phyloP scores from a whole-genome alignment of 2,797 vertebrate genomes.

The Xiphorhynchus erythropygius region DNA sequence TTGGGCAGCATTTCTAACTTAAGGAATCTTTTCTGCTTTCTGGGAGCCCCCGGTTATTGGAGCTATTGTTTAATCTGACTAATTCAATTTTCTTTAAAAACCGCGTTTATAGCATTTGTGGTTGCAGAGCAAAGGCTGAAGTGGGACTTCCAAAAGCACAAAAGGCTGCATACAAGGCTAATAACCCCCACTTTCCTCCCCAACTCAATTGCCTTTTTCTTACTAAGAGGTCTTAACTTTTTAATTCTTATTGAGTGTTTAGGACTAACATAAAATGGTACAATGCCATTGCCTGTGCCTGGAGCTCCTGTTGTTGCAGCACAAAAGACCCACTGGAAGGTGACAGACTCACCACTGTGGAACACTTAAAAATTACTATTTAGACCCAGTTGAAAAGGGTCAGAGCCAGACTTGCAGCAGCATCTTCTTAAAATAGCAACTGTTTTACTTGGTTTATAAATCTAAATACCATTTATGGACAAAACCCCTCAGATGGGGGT shows the following conservation, averaged over 20 bases:
- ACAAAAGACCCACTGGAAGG: neutral
- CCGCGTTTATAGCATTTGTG: neutral
- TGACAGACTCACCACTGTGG: neutral
- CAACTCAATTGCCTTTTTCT: neutral
- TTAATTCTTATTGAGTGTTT: neutral
- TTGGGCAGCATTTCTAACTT: neutral
- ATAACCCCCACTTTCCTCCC: neutral
- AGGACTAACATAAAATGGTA: neutral
- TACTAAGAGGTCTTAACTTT: neutral
- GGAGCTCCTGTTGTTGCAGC: neutral
- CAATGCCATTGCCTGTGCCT: neutral
- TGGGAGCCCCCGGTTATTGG: neutral
- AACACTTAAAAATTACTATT: constrained; percentile 5
- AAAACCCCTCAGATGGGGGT: neutral
- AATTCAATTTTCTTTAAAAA: neutral
- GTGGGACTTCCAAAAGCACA: neutral
- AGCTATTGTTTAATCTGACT: neutral
- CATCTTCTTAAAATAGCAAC: constrained; percentile 59
- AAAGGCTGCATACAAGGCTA: neutral
- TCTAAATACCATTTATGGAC: constrained; percentile 54
- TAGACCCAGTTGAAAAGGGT: neutral
- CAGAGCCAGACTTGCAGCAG: constrained; percentile 18
- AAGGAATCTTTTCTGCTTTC: neutral
- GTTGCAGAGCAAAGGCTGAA: neutral
- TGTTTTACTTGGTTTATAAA: neutral